These are phyloP conservation scores for Atrina japonica DNA, from an alignment of 2,888 invertebrate genomes.

Conservation along the genomic window DNA sequence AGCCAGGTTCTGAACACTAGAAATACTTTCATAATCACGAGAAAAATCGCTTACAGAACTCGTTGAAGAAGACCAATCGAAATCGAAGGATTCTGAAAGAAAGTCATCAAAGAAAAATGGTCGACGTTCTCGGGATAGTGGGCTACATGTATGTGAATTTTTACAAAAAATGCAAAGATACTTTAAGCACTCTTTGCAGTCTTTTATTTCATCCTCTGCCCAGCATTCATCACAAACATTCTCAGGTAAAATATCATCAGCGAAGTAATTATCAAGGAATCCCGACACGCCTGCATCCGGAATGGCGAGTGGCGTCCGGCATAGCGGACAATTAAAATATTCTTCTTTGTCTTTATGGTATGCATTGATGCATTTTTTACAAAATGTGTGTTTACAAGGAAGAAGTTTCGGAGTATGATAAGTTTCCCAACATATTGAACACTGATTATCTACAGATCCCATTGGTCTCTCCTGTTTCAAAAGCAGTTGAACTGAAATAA, in stretches of 20 bases:
- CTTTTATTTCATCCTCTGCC: slow-evolving; percentile 13
- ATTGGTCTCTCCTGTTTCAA: too few relatives aligned
- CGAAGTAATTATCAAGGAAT: slow-evolving; percentile 24
- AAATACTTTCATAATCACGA: neutral
- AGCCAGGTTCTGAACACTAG: neutral
- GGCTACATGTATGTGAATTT: slow-evolving; percentile 3
- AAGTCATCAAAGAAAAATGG: too few relatives aligned
- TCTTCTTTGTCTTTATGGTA: neutral
- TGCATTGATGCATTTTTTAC: slow-evolving; percentile 15
- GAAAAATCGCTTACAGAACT: neutral
- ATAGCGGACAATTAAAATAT: slow-evolving; percentile 21
- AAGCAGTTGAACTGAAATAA: too few relatives aligned
- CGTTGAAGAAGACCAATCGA: neutral
- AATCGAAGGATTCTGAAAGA: too few relatives aligned
- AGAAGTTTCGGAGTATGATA: slow-evolving; percentile 20
- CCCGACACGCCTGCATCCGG: slow-evolving; percentile 16
- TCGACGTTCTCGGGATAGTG: neutral
- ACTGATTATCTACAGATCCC: neutral
- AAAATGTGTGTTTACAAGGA: slow-evolving; percentile 25
- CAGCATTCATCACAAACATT: slow-evolving; percentile 17
- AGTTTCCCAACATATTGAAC: slow-evolving; percentile 13
- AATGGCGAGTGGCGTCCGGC: neutral
- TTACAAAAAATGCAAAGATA: slow-evolving; percentile 14
- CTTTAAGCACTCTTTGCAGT: slow-evolving; percentile 7
- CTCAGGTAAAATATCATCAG: slow-evolving; percentile 8